These are phyloP conservation scores for Phycodurus eques DNA, from an alignment of 2,113 vertebrate species.

Conservation along the genomic window DNA sequence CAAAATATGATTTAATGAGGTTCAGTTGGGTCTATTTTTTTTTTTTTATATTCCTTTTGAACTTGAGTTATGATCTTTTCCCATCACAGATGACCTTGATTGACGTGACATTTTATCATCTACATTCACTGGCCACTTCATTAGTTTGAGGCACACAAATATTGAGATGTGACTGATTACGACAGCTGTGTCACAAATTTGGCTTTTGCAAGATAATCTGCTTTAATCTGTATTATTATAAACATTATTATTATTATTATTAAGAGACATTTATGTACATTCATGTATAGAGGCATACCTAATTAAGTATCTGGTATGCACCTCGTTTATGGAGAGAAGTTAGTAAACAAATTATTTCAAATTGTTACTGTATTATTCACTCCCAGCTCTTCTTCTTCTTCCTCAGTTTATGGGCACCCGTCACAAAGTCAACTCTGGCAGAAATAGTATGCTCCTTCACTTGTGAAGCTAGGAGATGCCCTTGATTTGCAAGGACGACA, in stretches of 20 bases:
- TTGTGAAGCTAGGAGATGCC: conserved; percentile 52
- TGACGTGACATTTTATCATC: background rate
- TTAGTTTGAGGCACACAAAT: background rate
- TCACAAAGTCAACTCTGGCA: conserved; percentile 4
- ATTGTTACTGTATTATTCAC: background rate
- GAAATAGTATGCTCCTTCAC: conserved; percentile 48
- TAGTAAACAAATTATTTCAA: background rate
- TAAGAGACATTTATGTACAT: background rate
- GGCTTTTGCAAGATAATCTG: background rate
- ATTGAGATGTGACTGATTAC: background rate
- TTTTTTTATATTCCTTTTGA: background rate
- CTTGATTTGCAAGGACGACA: conserved; percentile 47
- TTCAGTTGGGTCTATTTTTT: conserved; percentile 5
- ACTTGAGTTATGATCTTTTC: background rate
- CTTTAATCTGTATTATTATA: background rate
- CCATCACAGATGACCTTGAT: conserved; percentile 1
- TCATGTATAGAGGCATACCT: background rate
- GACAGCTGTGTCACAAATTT: background rate
- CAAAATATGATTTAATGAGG: conserved; percentile 18
- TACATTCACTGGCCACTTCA: background rate
- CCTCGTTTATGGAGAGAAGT: background rate
- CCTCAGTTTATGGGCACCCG: too few relatives aligned
- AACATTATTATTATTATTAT: background rate
- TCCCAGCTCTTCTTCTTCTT: background rate
- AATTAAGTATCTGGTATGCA: background rate